Evolutionary conservation across 1,140 invertebrate genomes (phyloP).

Genomic region (Sitobion miscanthi): DNA sequence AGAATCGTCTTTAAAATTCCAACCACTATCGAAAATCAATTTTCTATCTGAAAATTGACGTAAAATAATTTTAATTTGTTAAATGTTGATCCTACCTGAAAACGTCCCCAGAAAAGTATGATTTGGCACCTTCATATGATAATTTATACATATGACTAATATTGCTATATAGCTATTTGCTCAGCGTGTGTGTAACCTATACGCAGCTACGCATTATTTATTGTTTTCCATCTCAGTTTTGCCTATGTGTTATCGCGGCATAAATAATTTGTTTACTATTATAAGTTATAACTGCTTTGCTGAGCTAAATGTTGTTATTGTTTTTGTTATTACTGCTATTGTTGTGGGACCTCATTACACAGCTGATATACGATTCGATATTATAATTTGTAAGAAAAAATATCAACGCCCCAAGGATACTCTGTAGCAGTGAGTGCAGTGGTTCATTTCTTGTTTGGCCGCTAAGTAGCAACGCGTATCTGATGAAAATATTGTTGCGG

Average conservation of each 20-base stretch:
- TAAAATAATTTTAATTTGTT: too few species aligned
- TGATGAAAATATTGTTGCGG: background rate
- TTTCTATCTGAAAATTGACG: too few species aligned
- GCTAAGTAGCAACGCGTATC: background rate
- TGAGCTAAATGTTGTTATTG: background rate
- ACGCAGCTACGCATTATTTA: background rate
- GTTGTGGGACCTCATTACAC: background rate
- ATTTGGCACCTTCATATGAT: too few species aligned
- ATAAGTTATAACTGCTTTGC: background rate
- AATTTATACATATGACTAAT: too few species aligned
- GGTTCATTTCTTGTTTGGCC: conserved; percentile 4
- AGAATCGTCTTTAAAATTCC: too few species aligned
- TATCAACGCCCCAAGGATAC: background rate
- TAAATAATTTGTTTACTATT: conserved; percentile 8
- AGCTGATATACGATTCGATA: background rate
- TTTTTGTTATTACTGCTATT: background rate
- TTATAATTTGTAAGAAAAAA: background rate
- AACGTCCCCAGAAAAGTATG: too few species aligned
- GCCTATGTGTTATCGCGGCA: background rate
- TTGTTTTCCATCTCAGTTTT: background rate
- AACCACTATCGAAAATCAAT: too few species aligned
- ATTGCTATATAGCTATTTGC: too few species aligned
- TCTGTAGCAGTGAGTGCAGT: background rate
- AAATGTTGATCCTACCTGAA: too few species aligned
- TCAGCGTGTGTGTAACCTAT: background rate